Evolutionary conservation across 2,113 vertebrate genomes (phyloP).

Genomic region (Australoheros scitulus): DNA sequence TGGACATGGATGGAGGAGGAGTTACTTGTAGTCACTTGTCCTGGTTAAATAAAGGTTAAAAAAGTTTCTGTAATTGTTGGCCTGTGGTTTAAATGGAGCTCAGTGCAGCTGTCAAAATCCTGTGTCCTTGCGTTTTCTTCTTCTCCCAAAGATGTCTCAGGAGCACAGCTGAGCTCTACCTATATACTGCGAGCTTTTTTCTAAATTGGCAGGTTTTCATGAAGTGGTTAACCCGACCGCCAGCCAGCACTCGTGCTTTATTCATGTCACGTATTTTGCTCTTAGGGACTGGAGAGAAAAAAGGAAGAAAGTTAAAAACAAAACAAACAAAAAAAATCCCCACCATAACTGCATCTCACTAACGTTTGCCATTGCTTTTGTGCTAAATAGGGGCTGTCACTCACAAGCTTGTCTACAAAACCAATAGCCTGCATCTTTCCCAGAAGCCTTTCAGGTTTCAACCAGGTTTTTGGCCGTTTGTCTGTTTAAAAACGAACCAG

Average conservation of each 20-base stretch:
- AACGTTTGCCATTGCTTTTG: conserved; percentile 26
- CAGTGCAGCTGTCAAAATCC: conserved; percentile 28
- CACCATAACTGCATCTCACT: neutral
- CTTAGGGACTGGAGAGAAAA: neutral
- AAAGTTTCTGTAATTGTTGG: conserved; percentile 2
- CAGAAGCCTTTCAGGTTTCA: conserved; percentile 16
- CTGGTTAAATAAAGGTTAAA: neutral
- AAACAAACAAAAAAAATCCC: neutral
- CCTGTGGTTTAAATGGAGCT: conserved; percentile 29
- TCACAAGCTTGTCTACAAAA: conserved; percentile 25
- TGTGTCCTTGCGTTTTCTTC: conserved; percentile 12
- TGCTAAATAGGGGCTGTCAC: conserved; percentile 17
- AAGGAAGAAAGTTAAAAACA: neutral
- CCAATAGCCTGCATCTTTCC: conserved; percentile 30
- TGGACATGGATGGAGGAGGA: conserved; percentile 17
- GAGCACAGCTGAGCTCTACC: conserved; percentile 13
- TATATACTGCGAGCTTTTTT: conserved; percentile 41
- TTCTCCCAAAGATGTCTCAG: conserved; percentile 9
- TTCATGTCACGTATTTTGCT: conserved; percentile 30
- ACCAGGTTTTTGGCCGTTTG: conserved; percentile 51
- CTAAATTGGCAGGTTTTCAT: conserved; percentile 63
- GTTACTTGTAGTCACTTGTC: conserved; percentile 49
- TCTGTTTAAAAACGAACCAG: conserved; percentile 52
- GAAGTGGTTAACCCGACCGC: conserved; percentile 61
- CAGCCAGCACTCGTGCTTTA: conserved; percentile 34